These are phyloP conservation scores for Merops nubicus DNA, from an alignment of 2,113 vertebrate genomes.

Conservation along the genomic window DNA sequence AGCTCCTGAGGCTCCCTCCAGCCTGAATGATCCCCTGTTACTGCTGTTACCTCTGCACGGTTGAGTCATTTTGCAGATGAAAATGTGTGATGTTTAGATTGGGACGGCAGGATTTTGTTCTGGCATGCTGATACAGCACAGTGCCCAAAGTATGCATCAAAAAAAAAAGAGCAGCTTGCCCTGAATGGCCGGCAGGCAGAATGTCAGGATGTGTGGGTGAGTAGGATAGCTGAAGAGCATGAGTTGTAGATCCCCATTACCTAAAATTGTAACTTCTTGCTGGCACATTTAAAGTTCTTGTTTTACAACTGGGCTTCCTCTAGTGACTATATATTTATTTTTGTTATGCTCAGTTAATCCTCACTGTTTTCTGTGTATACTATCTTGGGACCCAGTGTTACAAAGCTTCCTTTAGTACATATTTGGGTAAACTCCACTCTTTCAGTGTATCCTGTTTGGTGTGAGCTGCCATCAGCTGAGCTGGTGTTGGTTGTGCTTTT, in stretches of 20 bases:
- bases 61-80: neutral
- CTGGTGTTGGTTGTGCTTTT: neutral
- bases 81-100: neutral
- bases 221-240: neutral
- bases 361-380: neutral
- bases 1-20: neutral
- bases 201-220: neutral
- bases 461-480: neutral
- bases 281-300: neutral
- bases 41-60: neutral
- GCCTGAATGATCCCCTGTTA: accelerated
- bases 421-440: neutral
- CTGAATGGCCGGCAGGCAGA: neutral
- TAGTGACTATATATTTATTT: neutral
- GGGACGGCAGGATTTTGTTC: neutral
- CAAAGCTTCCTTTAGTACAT: neutral
- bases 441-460: neutral
- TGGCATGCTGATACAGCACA: neutral
- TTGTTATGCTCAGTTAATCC: neutral
- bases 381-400: neutral
- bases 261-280: neutral
- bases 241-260: neutral
- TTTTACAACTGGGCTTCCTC: neutral
- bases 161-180: neutral
- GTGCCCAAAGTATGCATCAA: neutral